Percentiles rank a stretch among this genome's conserved stretches.
phyloP scores from a whole-genome alignment of 2,797 vertebrate genomes.

The Podargus strigoides region DNA sequence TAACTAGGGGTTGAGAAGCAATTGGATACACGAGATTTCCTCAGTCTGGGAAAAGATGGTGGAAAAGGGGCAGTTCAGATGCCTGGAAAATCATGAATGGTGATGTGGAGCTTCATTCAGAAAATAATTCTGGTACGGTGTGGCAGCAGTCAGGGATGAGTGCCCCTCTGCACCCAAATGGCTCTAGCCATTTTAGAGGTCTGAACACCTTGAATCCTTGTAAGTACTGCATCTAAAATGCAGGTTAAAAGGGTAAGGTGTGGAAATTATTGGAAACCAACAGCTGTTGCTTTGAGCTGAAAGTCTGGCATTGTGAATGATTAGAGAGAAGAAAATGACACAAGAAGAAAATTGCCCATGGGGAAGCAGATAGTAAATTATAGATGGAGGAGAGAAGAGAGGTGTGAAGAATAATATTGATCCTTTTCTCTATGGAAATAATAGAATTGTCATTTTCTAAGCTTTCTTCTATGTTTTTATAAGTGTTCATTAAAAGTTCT shows the following conservation, averaged over 20 bases:
- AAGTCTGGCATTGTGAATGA: neutral
- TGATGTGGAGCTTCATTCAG: neutral
- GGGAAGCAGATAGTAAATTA: neutral
- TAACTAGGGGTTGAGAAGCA: neutral
- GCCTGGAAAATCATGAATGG: neutral
- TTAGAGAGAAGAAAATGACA: neutral
- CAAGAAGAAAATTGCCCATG: neutral
- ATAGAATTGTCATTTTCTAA: neutral
- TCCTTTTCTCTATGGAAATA: neutral
- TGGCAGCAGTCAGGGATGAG: neutral
- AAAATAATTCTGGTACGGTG: neutral
- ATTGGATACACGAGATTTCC: neutral
- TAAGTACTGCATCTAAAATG: neutral
- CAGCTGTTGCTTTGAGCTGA: neutral
- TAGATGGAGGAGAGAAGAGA: neutral
- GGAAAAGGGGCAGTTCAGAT: neutral
- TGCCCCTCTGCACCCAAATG: neutral
- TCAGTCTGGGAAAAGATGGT: neutral
- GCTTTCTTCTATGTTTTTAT: too few species aligned
- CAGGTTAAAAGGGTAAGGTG: neutral
- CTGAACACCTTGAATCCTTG: neutral
- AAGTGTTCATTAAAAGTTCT: neutral
- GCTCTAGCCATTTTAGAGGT: neutral
- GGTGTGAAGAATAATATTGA: neutral
- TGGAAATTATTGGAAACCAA: neutral